Evolutionary conservation across 2,797 vertebrate species (phyloP).

Genomic region (Helarctos malayanus): DNA sequence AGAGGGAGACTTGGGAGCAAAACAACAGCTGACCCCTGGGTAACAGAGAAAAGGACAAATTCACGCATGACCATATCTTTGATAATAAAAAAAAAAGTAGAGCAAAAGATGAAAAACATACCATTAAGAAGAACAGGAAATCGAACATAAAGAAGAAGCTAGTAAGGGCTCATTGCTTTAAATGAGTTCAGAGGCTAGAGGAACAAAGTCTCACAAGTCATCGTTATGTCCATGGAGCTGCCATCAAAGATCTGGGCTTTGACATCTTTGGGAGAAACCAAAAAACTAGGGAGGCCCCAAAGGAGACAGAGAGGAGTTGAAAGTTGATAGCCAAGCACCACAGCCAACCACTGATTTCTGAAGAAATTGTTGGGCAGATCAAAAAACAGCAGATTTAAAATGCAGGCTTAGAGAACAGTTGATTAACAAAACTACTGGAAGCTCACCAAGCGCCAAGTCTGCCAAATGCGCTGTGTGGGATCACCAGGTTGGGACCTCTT

Average conservation of each 20-base stretch:
- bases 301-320: background rate
- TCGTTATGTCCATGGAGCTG: background rate
- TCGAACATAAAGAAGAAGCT: background rate
- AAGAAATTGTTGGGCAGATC: background rate
- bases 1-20: background rate
- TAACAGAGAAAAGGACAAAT: background rate
- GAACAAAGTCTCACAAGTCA: background rate
- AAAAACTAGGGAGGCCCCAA: background rate
- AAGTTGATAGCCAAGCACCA: background rate
- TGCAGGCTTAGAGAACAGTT: background rate
- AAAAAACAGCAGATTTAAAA: background rate
- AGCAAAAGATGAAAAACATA: background rate
- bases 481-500: background rate
- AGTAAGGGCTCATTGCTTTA: background rate
- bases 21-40: background rate
- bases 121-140: background rate
- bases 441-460: background rate
- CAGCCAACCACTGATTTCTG: background rate
- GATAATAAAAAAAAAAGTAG: background rate
- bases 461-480: background rate
- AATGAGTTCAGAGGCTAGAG: background rate
- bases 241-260: background rate
- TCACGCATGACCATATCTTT: background rate
- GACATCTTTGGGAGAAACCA: background rate
- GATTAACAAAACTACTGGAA: background rate